These are phyloP conservation scores for Muraenolepis orangiensis DNA, from an alignment of 2,797 vertebrate genomes.

Conservation along the genomic window DNA sequence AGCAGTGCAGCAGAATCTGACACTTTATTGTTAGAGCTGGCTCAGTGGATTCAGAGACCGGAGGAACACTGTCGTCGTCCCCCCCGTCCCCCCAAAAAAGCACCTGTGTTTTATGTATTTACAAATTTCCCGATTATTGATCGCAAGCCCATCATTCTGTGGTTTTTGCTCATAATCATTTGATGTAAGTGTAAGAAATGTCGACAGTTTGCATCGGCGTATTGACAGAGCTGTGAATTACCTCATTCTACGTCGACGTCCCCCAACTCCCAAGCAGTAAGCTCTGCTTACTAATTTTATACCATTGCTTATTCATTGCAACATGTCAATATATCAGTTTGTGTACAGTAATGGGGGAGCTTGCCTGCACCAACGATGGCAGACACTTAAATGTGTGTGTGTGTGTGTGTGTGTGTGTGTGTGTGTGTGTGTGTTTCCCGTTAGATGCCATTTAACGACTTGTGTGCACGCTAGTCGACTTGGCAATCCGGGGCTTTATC, in stretches of 20 bases:
- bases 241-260: constrained; percentile 33
- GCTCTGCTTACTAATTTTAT: not conserved
- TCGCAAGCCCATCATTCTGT: constrained; percentile 14
- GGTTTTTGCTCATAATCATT: constrained; percentile 18
- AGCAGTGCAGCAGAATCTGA: not conserved
- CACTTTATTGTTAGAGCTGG: not conserved
- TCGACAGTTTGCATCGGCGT: constrained; percentile 30
- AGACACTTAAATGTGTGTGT: not conserved
- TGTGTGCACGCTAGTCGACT: not conserved
- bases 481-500: not conserved
- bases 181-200: constrained; percentile 20
- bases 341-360: not conserved
- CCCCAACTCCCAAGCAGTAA: not conserved
- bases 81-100: too few species aligned
- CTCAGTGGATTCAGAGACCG: too few species aligned
- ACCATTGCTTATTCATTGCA: not conserved
- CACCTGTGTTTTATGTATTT: not conserved
- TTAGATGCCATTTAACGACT: not conserved
- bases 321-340: not conserved
- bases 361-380: too few species aligned
- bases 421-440: not conserved
- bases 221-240: constrained; percentile 12
- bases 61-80: too few species aligned
- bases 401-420: too few species aligned
- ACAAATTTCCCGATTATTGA: not conserved